Evolutionary conservation across 2,113 vertebrate genomes (phyloP).

Genomic region (Cairina moschata): DNA sequence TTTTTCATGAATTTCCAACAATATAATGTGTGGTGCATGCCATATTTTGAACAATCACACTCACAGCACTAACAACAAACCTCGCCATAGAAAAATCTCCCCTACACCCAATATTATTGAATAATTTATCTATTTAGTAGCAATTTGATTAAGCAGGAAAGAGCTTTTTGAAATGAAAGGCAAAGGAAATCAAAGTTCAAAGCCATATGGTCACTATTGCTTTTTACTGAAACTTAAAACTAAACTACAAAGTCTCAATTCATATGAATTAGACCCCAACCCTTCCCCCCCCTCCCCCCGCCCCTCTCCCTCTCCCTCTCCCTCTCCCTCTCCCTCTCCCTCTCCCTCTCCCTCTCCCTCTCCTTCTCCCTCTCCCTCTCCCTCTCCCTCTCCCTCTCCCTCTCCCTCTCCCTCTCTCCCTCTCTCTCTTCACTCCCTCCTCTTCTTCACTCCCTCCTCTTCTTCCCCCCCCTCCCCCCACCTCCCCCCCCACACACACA

Average conservation of each 20-base stretch:
- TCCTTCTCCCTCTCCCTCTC: no score
- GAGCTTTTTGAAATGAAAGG: neutral
- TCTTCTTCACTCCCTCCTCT: no score
- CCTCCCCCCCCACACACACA: no score
- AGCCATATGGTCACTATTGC: neutral
- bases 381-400: no score
- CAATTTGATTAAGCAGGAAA: neutral
- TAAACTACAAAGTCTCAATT: neutral
- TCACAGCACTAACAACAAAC: neutral
- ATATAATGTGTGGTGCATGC: neutral
- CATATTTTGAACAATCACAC: neutral
- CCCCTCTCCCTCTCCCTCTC: neutral
- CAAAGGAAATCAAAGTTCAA: neutral
- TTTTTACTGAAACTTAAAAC: neutral
- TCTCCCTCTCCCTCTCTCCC: no score
- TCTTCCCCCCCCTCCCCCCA: no score
- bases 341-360: no score
- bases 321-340: no score
- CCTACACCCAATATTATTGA: neutral
- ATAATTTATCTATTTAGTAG: neutral
- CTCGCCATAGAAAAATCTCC: neutral
- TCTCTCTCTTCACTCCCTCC: no score
- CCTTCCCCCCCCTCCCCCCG: neutral
- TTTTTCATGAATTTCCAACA: conserved; percentile 30
- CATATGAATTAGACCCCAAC: neutral